Evolutionary conservation across 2,113 vertebrate species (phyloP).

Genomic region (Balaeniceps rex): DNA sequence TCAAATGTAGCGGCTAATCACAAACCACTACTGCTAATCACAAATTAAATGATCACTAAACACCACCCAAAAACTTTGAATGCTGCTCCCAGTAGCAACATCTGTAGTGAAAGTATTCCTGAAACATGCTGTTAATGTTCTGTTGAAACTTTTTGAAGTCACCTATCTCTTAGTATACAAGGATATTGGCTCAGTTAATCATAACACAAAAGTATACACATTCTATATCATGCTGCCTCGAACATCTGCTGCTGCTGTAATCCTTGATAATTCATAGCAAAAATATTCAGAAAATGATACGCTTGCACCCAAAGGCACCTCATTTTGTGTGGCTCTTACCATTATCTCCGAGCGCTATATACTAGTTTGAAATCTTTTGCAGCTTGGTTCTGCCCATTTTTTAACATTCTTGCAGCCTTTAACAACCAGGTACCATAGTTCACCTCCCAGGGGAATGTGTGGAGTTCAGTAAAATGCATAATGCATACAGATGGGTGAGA

Average conservation of each 20-base stretch:
- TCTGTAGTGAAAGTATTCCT: neutral
- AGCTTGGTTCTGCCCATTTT: neutral
- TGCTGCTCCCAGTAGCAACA: neutral
- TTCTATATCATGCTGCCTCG: conserved; percentile 3
- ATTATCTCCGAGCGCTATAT: neutral
- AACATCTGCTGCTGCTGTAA: conserved; percentile 54
- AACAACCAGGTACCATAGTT: neutral
- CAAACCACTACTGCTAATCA: neutral
- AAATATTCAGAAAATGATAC: neutral
- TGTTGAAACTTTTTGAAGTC: conserved; percentile 16
- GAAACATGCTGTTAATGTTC: neutral
- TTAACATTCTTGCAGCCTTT: neutral
- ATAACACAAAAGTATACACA: neutral
- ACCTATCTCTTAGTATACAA: neutral
- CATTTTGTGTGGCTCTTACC: neutral
- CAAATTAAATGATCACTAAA: neutral
- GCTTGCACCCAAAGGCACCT: neutral
- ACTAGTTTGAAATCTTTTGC: neutral
- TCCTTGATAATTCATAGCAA: conserved; percentile 18
- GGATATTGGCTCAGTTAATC: conserved; percentile 25
- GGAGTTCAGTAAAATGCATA: neutral
- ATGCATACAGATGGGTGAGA: neutral
- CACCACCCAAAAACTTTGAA: neutral
- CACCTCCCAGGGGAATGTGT: neutral
- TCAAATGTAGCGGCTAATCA: neutral